These are phyloP conservation scores for Drosophila serrata DNA, from an alignment of 1,140 invertebrate species.

Conservation along the genomic window DNA sequence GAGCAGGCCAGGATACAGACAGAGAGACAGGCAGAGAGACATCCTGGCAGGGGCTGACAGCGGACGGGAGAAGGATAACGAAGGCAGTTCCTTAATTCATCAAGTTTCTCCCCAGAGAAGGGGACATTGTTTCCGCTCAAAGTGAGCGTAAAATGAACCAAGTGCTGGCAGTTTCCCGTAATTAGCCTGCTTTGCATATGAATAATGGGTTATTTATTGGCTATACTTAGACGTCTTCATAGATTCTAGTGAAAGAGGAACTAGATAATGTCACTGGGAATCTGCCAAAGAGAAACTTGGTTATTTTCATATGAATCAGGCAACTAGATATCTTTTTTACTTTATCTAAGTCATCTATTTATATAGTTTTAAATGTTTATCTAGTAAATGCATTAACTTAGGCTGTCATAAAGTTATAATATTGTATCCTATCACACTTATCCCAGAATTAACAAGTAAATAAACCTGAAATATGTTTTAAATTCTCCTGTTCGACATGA, in stretches of 20 bases:
- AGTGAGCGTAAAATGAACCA: constrained; percentile 77
- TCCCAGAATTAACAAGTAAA: not conserved
- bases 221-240: constrained; percentile 4
- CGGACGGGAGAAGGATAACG: not conserved
- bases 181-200: constrained; percentile 71
- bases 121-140: constrained; percentile 72
- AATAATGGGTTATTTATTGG: constrained; percentile 78
- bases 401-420: too few species aligned
- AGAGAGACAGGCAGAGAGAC: constrained; percentile 1
- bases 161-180: constrained; percentile 48
- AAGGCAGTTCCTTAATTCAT: constrained; percentile 13
- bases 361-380: too few species aligned
- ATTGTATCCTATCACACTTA: not conserved
- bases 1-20: not conserved
- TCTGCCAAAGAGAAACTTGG: not conserved
- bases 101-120: not conserved
- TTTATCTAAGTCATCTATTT: not conserved
- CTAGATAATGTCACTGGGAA: not conserved
- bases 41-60: not conserved
- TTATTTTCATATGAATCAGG: not conserved
- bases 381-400: too few species aligned
- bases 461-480: too few species aligned
- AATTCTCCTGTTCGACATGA: not conserved
- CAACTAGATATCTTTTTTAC: not conserved
- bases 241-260: not conserved